Evolutionary conservation across 2,113 vertebrate genomes (phyloP), one percentile per base, ranked within the genome.

Genomic region (Leptocoma aspasia): DNA sequence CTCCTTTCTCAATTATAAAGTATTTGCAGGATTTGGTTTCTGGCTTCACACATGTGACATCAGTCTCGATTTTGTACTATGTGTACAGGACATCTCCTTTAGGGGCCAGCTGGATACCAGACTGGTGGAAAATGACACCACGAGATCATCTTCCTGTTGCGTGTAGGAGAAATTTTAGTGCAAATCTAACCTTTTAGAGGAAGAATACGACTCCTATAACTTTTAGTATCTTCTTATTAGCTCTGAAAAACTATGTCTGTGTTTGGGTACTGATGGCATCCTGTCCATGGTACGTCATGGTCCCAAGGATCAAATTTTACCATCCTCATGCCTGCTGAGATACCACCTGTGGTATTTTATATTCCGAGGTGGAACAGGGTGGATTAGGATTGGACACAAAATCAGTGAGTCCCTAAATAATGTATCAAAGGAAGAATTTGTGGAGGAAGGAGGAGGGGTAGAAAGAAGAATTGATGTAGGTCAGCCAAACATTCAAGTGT

Each of bases 131-230:
- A 37, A 19, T 50, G 15, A 19, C 5, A 6, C 13, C 0, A 0
- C 19, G 37, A 37, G 7, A 50, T 57, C 35, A 47, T 35, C 6
- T 75, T 4, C 37, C 15, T 2, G 0, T 24, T 83, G 8, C 16
- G 39, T 1, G 11, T 4, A 75, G 33, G 42, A 27, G 41, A 57
- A 57, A 7, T 65, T 72, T 39, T 33, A 59, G 52, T 30, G 7
- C 11, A 54, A 79, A 41, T 77, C 4, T 57, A 31, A 59, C 3
- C 21, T 63, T 64, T 42, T 50, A 37, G n/a, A 21, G 49, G 18
- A 52, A 27, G 26, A 63, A 3, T 4, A 23, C 0, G 0, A 35
- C 4, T 57, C 20, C 6, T 47, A 10, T 15, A 10, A 22, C 12
- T 50, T 86, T n/a, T 22, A 66, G 1, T 26, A 23, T 31, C 15